Base-by-base conservation (phyloP, 2,113 vertebrate genomes). In the Ammospiza nelsoni region DNA sequence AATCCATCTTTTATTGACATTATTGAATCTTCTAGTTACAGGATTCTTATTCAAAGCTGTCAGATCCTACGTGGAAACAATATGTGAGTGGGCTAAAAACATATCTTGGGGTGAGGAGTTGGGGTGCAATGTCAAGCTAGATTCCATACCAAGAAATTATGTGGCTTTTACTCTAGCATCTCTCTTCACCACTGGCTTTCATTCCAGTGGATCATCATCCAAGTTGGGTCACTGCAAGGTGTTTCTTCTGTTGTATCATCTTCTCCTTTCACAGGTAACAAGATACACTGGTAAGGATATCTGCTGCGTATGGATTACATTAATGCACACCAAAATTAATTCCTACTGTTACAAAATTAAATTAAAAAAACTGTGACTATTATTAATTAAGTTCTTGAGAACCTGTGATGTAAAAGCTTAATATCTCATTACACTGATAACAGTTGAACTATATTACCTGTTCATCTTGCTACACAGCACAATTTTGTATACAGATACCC, bases 371-470 rank as follows among this genome's bases (percentile, higher is more conserved):
- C 35, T 27, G 39, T 75, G 72, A 27, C 66, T 55, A 12, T 92
- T 87, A 86, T 90, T 95, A 93, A 94, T 92, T 80, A 89, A 14
- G 69, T 87, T 92, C 89, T 68, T 84, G 90, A 93, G 86, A 93
- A 93, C 59, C 57, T 68, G 61, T 88, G 89, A 92, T 69, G 35
- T 84, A 68, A 86, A 79, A 93, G 58, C 84, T 59, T 69, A 86
- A 52, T 93, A 85, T 97, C 87, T 85, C 48, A 67, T 94, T 94
- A 71, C 92, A 43, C 2, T 76, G 82, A 90, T 93, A 92, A 73
- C 63, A 43, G 82, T 61, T 86, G 49, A 90, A 86, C 72, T 90
- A 3, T 78, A 52, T 78, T 95, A 92, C 84, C 83, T 75, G 39
- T 58, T 93, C 83, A 65, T 91, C 69, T 91, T 87, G 62, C 91